Base-by-base conservation (phyloP, 2,797 vertebrate species). In the Enteromius unitaeniatus region DNA sequence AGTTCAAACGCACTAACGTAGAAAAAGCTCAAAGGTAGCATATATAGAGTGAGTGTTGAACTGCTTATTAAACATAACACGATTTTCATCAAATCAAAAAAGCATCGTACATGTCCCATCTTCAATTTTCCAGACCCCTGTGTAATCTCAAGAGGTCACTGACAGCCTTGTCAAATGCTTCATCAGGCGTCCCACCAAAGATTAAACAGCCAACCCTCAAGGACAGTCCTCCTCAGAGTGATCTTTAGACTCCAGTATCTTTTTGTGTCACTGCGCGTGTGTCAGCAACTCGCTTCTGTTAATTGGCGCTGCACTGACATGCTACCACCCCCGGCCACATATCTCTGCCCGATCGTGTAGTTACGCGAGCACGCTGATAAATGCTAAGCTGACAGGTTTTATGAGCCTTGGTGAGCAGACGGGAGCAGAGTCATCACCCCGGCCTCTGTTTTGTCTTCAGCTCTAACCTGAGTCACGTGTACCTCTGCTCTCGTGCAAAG, bases 351-450 rank as follows among this genome's bases (percentile, higher is more conserved):
- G 60, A 72, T 76, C 60, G 23, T 11, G 69, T 81, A 81, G 77
- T 55, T 74, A 79, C 28, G 40, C n/a, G 62, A 73, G 42, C 69
- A 64, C 14, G 23, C 55, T 84, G 84, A 86, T 88, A 84, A 88
- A 84, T 85, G 82, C 62, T 82, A 85, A 78, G 51, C 72, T 87
- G 87, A 85, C 84, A 84, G 69, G 72, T 86, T 77, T 83, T 81
- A 62, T 83, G 77, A 40, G 64, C 51, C 21, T 51, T 73, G 60
- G 49, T 62, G 67, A 23, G 62, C 76, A 37, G 42, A 58, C 26
- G 23, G 19, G n/a, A 69, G 84, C 28, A 13, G 49, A 74, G 79
- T 70, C 74, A 45, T 69, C 55, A 69, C 21, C 79, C 70, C 2
- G 8, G 68, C 5, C 69, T 37, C 19, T 13, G 40, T 75, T 37